Evolutionary conservation across 2,888 invertebrate genomes (phyloP), one percentile per base, ranked within the genome.

Genomic region (Boloria euphrosyne): DNA sequence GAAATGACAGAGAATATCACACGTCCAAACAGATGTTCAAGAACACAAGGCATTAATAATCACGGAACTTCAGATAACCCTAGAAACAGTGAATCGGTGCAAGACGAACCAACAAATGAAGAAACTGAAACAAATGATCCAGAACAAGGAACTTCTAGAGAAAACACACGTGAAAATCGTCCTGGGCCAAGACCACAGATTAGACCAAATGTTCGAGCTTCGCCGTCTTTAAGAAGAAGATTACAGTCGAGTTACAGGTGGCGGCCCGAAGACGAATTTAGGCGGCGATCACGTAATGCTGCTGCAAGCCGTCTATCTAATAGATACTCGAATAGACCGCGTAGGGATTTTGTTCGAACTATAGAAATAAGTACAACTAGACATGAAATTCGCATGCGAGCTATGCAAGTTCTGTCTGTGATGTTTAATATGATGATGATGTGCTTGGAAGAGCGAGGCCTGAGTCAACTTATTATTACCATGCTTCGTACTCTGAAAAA

Each of bases 341-440:
- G 87, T n/a, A 76, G 87, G 63, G 86, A 89, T 53, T 80, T 84
- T 47, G 81, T 81, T 1, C 83, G 89, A 58, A 81, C 85, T 2
- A 79, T 90, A 61, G 90, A 90, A 78, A 84, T 90, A 43, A 87
- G 86, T 71, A 86, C 88, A 18, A 92, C 90, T 4, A 81, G 90
- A 62, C 89, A 90, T 73, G 89, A 89, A 74, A 89, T 93, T 68
- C 86, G 92, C n/a, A 87, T 90, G 86, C 81, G 92, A 62, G 92
- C 92, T 16, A 90, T 90, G 88, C 89, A 90, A 76, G 89, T 93
- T 1, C 75, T 93, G 18, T 90, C 92, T n/a, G 86, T 90, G 4
- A 90, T 93, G 90, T 92, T 93, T 71, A 90, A 91, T 71, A 90
- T 91, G 84, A 92, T 93, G 92, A 92, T 93, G 91, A 87, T 88